Evolutionary conservation across 2,888 invertebrate genomes (phyloP).

Genomic region (Pandemis cinnamomeana): DNA sequence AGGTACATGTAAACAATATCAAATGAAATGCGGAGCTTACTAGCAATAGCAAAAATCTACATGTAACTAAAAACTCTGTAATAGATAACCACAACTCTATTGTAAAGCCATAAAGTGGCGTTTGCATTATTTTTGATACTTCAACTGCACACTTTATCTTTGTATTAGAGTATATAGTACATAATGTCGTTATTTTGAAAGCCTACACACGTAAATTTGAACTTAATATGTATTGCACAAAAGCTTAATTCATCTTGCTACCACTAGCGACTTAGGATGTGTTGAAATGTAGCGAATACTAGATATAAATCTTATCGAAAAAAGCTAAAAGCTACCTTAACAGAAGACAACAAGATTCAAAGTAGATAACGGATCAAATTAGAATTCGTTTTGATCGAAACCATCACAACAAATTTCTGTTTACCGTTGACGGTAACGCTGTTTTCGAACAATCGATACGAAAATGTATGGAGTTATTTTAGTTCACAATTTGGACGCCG

Average conservation of each 20-base stretch:
- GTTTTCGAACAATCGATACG: neutral
- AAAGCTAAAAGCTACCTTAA: neutral
- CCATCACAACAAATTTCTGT: slow-evolving; percentile 12
- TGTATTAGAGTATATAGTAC: neutral
- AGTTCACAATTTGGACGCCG: slow-evolving; percentile 2
- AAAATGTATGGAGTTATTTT: neutral
- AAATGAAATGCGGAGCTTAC: neutral
- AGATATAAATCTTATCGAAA: neutral
- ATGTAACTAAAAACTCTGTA: neutral
- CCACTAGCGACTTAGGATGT: neutral
- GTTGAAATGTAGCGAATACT: neutral
- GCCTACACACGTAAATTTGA: neutral
- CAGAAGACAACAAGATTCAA: neutral
- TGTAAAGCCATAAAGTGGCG: neutral
- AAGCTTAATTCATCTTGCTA: neutral
- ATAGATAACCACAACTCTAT: neutral
- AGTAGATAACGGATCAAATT: neutral
- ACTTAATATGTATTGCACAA: neutral
- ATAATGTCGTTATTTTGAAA: neutral
- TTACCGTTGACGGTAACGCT: slow-evolving; percentile 3
- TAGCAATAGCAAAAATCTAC: neutral
- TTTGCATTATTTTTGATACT: neutral
- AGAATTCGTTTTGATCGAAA: slow-evolving; percentile 30
- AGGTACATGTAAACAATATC: neutral
- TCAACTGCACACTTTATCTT: neutral